Base-by-base conservation (phyloP, 2,888 invertebrate species). In the Xestia c-nigrum region DNA sequence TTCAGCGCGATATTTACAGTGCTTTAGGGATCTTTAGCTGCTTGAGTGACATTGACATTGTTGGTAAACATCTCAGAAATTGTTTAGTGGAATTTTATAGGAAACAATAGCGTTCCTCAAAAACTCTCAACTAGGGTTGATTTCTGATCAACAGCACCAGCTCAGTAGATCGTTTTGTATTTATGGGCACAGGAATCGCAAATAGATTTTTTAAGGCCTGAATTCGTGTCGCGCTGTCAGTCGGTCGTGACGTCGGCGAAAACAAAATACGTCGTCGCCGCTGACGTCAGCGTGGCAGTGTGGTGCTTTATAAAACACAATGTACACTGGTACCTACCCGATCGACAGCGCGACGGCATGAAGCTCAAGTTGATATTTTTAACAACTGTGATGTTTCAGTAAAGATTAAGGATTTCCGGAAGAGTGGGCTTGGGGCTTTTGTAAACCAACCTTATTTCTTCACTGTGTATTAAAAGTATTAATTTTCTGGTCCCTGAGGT, bases 351-450 rank as follows among this genome's bases (percentile, higher is more conserved):
- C 31, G 31, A 31, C 31, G 3, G 31, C 31, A 31, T 31, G 31
- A 31, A 31, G 31, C 31, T 3, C 4, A n/a, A 46, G 16, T 16
- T 75, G 24, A 64, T 57, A 70, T n/a, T 31, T 61, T 40, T n/a
- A 50, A 68, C 31, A 55, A 43, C 12, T 55, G 65, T 61, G 21
- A 40, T 31, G 52, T 47, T 14, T 63, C n/a, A 55, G 69, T 61
- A 59, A 59, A 52, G 52, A 70, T 69, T 76, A 69, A 55, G n/a
- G 67, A 67, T 52, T 67, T 75, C 52, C 72, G 59, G 59, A 61
- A 57, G 38, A 67, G n/a, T 57, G 59, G 67, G 71, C 68, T 69
- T 73, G 55, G 61, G n/a, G 12, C 43, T 73, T 61, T 73, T 83
- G 67, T 73, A 50, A 55, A 65, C 40, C 46, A 24, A 19, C 43